phyloP scores from a whole-genome alignment of 2,888 invertebrate genomes.

The Acronicta psi region DNA sequence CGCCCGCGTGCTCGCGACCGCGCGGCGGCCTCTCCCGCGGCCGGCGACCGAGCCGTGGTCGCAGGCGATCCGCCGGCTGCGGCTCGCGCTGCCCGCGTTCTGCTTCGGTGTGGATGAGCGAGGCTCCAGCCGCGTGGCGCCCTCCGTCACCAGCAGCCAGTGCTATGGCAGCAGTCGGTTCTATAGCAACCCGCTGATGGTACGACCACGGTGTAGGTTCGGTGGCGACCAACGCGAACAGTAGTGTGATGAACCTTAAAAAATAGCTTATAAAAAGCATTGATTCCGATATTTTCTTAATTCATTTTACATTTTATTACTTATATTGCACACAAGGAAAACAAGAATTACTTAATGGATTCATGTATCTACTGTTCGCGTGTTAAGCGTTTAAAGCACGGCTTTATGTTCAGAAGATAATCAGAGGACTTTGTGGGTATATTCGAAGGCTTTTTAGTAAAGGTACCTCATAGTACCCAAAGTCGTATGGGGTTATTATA shows the following conservation, averaged over 20 bases:
- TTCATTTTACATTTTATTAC: too few species aligned
- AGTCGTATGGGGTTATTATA: too few species aligned
- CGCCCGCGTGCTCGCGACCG: slow-evolving; percentile 64
- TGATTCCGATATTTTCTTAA: background rate
- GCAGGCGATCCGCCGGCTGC: slow-evolving; percentile 63
- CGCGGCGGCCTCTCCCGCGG: slow-evolving; percentile 61
- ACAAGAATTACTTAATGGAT: slow-evolving; percentile 20
- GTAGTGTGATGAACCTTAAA: slow-evolving; percentile 1
- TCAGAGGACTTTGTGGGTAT: slow-evolving; percentile 43
- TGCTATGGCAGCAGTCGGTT: slow-evolving; percentile 75
- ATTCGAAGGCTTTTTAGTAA: background rate
- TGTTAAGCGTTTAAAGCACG: slow-evolving; percentile 30
- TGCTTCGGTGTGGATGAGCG: slow-evolving; percentile 75
- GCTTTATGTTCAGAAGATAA: slow-evolving; percentile 33
- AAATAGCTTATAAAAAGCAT: too few species aligned
- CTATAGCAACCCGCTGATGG: slow-evolving; percentile 81
- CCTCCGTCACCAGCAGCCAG: slow-evolving; percentile 74
- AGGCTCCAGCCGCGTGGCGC: slow-evolving; percentile 70
- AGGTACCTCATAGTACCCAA: background rate
- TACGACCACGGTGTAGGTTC: slow-evolving; percentile 70
- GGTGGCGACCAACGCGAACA: slow-evolving; percentile 17
- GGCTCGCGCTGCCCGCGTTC: slow-evolving; percentile 68
- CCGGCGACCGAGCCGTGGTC: slow-evolving; percentile 46
- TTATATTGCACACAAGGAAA: too few species aligned
- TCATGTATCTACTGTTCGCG: slow-evolving; percentile 14